Percentiles rank a stretch among this genome's conserved stretches.
phyloP scores from a whole-genome alignment of 2,797 vertebrate genomes.

The Luscinia megarhynchos region DNA sequence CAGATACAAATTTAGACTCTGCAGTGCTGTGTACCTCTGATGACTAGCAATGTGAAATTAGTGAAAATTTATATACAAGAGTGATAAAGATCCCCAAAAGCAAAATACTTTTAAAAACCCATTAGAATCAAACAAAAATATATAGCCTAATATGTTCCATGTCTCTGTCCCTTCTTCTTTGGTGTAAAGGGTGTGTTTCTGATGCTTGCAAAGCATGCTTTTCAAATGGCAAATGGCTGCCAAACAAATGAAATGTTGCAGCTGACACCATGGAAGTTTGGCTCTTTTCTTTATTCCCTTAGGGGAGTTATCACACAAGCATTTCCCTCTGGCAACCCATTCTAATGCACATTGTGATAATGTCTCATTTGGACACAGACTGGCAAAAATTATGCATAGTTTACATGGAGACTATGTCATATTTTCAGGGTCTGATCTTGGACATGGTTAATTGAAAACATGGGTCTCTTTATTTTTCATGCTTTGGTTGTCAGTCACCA shows the following conservation, averaged over 20 bases:
- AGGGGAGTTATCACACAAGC: constrained; percentile 6
- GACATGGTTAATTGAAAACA: neutral
- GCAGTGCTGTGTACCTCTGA: neutral
- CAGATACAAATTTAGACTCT: neutral
- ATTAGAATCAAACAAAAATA: neutral
- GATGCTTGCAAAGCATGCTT: neutral
- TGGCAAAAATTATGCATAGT: neutral
- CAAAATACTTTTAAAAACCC: neutral
- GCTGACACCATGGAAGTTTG: neutral
- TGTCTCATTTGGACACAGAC: neutral
- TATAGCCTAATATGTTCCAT: neutral
- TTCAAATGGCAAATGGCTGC: neutral
- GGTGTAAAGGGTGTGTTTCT: neutral
- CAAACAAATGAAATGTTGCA: neutral
- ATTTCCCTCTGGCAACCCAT: constrained; percentile 34
- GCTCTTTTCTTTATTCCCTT: neutral
- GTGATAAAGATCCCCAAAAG: neutral
- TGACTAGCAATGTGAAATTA: neutral
- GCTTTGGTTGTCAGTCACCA: constrained; percentile 8
- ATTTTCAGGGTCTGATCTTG: neutral
- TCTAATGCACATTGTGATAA: constrained; percentile 1
- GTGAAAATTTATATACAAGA: neutral
- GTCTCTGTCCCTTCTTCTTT: neutral
- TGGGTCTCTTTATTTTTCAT: neutral
- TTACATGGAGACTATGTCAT: neutral